These are phyloP conservation scores for Scaptomyza flava DNA, from an alignment of 2,888 invertebrate genomes.

Conservation along the genomic window DNA sequence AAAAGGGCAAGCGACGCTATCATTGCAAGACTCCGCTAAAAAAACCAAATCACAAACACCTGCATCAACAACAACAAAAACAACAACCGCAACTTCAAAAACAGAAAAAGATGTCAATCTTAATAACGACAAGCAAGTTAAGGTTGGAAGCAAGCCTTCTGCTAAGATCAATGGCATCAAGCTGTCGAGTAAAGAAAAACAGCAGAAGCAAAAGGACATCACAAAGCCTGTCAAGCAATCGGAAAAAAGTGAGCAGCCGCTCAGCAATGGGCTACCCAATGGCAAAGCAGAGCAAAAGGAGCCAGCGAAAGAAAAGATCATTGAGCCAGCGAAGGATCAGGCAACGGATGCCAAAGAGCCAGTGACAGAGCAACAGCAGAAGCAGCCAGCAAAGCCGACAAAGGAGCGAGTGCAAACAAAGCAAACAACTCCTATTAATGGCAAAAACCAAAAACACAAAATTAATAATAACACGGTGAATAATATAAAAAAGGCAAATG, in stretches of 20 bases:
- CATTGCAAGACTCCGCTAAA: neutral
- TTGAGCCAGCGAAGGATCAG: neutral
- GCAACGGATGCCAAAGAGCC: neutral
- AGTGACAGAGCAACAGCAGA: neutral
- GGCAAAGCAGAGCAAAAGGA: slow-evolving; percentile 27
- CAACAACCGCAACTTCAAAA: neutral
- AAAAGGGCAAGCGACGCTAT: neutral
- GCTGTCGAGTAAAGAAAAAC: neutral
- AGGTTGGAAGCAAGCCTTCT: slow-evolving; percentile 6
- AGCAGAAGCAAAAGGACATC: neutral
- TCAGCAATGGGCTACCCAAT: slow-evolving; percentile 50
- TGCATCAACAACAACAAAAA: slow-evolving; percentile 3
- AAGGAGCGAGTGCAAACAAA: neutral
- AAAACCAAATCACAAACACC: slow-evolving; percentile 1
- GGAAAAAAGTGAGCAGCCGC: neutral
- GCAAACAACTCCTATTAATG: slow-evolving; percentile 34
- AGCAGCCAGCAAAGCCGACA: neutral
- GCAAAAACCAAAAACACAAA: slow-evolving; percentile 44
- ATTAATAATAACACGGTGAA: slow-evolving; percentile 17
- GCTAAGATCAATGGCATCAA: slow-evolving; percentile 45
- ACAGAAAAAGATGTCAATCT: slow-evolving; percentile 15
- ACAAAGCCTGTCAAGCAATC: slow-evolving; percentile 1
- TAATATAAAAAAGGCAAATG: slow-evolving; percentile 9
- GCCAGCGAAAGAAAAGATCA: neutral
- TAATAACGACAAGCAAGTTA: slow-evolving; percentile 37